Conservation (phyloP, 2,888 invertebrate genomes). For the Heliconius erato region DNA sequence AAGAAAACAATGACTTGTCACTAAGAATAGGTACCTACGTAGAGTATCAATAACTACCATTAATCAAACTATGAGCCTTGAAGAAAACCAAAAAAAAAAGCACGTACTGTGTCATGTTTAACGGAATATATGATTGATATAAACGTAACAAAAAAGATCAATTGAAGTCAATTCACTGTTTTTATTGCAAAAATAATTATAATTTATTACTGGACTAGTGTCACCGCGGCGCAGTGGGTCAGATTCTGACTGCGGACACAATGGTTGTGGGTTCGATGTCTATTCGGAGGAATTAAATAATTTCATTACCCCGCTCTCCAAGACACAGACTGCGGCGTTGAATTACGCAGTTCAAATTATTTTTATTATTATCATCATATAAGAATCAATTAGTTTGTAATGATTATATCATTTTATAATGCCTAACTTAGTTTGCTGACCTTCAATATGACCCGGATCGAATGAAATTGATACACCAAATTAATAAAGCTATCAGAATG, state of each 20-base stretch:
- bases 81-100: background rate
- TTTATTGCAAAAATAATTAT: background rate
- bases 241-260: background rate
- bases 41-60: background rate
- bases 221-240: background rate
- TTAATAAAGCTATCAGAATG: constrained; percentile 20
- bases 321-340: no score
- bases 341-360: no score
- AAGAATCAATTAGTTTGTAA: background rate
- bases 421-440: constrained; percentile 5
- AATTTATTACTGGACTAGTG: background rate
- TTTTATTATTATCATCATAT: no score
- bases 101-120: background rate
- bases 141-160: background rate
- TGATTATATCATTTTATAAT: background rate
- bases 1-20: background rate
- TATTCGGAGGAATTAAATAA: background rate
- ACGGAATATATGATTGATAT: background rate
- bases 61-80: background rate
- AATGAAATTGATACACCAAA: constrained; percentile 9
- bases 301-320: no score
- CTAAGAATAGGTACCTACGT: background rate
- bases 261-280: background rate
- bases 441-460: constrained; percentile 37
- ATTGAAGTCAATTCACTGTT: background rate